Base-by-base conservation (phyloP, 2,888 invertebrate species). In the Drosophila acutilabella region DNA sequence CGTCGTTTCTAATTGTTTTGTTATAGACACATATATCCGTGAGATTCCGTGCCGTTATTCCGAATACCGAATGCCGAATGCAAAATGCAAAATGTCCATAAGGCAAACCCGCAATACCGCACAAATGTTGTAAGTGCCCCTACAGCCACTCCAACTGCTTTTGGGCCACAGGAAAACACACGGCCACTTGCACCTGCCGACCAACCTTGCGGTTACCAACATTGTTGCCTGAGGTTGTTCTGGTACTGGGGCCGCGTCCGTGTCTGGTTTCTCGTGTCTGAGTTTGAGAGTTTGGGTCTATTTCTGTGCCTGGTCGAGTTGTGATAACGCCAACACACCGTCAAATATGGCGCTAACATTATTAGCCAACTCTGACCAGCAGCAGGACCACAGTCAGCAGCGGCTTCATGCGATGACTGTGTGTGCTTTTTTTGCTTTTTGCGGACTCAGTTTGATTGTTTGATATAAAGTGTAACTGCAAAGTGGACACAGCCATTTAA, bases 21-120 rank as follows among this genome's bases (percentile, higher is more conserved):
- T 89, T 86, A 86, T 86, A 88, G 89, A 86, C 86, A 88, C 80
- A 84, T 71, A 89, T 89, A 89, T 85, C 88, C 85, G 82, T 78
- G 72, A 59, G 71, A 74, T 80, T 74, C 66, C 74, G 71, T 73
- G 80, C 73, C 75, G 47, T 52, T 74, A 57, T 50, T 50, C 54
- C 73, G 48, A 47, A 58, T 69, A 51, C 74, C 71, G 14, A 6
- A 45, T 57, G 36, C 57, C 47, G 48, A 54, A 70, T 81, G 86
- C 83, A 79, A 83, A 80, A 82, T 88, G 82, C 88, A 88, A 82
- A 82, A 82, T 82, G 87, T 64, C 71, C 64, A 65, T 64, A 56
- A 67, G 64, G 66, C 62, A 74, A 74, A 57, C 57, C 74, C 58
- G 36, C 69, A 62, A 74, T 57, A 69, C 87, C 78, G 30, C 30